These are phyloP conservation scores for Microcebus murinus DNA, from an alignment of 2,113 vertebrate genomes.

Conservation along the genomic window DNA sequence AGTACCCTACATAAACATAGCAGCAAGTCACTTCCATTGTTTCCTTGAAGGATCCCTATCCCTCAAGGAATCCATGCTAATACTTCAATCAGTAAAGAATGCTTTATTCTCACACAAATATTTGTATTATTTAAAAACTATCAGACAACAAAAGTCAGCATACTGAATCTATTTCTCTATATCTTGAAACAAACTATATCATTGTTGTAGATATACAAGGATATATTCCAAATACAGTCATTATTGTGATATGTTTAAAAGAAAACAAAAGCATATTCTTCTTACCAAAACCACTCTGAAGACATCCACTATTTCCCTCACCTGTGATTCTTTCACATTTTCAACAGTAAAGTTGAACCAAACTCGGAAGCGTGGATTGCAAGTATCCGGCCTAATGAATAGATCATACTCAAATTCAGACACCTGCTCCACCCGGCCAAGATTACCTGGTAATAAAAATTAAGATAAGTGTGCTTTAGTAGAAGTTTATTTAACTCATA, in stretches of 20 bases:
- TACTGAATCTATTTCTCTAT: neutral
- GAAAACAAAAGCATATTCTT: constrained; percentile 23
- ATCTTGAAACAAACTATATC: neutral
- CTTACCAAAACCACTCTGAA: constrained; percentile 25
- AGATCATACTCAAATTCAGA: constrained; percentile 98
- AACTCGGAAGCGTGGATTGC: constrained; percentile 97
- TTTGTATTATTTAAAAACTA: constrained; percentile 31
- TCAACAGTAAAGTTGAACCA: constrained; percentile 99
- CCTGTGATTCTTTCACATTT: constrained; percentile 96
- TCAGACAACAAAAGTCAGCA: neutral
- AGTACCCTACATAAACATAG: neutral
- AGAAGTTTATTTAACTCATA: neutral
- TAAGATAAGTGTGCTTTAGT: constrained; percentile 36
- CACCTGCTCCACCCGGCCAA: constrained; percentile 95
- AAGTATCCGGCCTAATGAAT: constrained; percentile 97
- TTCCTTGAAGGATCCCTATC: neutral
- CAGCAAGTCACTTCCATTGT: neutral
- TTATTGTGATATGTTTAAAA: constrained; percentile 22
- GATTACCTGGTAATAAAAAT: constrained; percentile 89
- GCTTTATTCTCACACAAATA: neutral
- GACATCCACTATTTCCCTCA: constrained; percentile 73
- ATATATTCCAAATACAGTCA: neutral
- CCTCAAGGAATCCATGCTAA: neutral
- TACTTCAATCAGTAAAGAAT: neutral
- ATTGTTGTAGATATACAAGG: neutral